Evolutionary conservation across 2,113 vertebrate genomes (phyloP).

Genomic region (Procavia capensis): DNA sequence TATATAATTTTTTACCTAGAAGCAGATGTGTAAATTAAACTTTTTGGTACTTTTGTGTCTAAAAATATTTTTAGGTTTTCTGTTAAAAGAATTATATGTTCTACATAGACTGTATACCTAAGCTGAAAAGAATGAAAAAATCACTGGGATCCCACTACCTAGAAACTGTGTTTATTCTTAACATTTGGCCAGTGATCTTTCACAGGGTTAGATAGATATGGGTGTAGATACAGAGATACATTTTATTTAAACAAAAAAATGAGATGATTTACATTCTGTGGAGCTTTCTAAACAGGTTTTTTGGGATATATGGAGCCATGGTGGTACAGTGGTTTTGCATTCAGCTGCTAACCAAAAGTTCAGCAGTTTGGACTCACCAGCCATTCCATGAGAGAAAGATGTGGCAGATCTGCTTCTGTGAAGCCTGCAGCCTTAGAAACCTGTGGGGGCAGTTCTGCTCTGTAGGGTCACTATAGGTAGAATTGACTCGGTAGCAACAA

Average conservation of each 20-base stretch:
- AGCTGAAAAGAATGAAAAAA: neutral
- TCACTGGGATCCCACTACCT: neutral
- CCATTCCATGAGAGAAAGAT: too few relatives aligned
- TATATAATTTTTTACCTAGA: slow-evolving; percentile 10
- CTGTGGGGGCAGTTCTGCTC: too few relatives aligned
- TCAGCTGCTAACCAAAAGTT: too few relatives aligned
- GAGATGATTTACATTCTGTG: neutral
- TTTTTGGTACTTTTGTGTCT: neutral
- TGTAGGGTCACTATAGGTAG: too few relatives aligned
- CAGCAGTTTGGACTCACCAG: too few relatives aligned
- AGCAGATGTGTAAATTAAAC: neutral
- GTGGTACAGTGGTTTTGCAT: too few relatives aligned
- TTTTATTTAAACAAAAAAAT: slow-evolving; percentile 1
- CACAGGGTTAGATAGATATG: neutral
- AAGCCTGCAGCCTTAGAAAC: too few relatives aligned
- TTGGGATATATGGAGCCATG: neutral
- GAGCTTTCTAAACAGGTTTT: neutral
- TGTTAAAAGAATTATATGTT: slow-evolving; percentile 13
- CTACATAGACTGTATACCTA: neutral
- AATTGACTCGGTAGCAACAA: too few relatives aligned
- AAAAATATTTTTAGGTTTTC: slow-evolving; percentile 28
- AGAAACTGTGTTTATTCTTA: slow-evolving; percentile 6
- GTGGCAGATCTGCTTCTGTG: too few relatives aligned
- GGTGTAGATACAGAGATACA: neutral
- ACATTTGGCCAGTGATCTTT: neutral